phyloP scores from a whole-genome alignment of 2,888 invertebrate genomes.

The Caenorhabditis sp. region DNA sequence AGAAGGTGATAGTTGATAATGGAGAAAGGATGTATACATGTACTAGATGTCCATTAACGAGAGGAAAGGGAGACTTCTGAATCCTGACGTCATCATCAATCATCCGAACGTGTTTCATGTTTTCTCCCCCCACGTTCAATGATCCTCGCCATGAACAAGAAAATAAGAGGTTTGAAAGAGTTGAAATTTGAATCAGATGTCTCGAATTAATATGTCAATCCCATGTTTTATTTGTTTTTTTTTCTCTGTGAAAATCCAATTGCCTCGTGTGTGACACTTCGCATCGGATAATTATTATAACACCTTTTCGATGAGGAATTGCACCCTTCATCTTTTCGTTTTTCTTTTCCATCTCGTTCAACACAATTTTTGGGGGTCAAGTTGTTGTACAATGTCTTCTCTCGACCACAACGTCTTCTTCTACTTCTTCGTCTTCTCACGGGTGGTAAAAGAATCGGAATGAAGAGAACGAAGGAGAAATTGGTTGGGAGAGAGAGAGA shows the following conservation, averaged over 20 bases:
- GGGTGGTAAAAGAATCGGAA: conserved; percentile 52
- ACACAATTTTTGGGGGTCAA: conserved; percentile 62
- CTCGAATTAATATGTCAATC: conserved; percentile 9
- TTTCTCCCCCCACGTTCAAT: neutral
- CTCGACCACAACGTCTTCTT: conserved; percentile 34
- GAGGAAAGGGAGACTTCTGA: conserved; percentile 7
- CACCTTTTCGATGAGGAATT: conserved; percentile 19
- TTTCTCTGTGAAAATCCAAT: neutral
- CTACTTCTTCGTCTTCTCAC: conserved; percentile 35
- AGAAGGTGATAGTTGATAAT: neutral
- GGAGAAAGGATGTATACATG: neutral
- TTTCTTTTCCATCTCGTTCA: conserved; percentile 42
- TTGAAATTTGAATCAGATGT: neutral
- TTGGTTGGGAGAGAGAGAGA: conserved; percentile 23
- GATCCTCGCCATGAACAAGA: conserved; percentile 1
- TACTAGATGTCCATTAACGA: neutral
- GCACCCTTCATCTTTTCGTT: conserved; percentile 31
- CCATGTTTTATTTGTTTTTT: conserved; percentile 9
- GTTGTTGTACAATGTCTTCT: conserved; percentile 57
- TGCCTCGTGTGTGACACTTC: conserved; percentile 22
- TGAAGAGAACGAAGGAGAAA: conserved; percentile 10
- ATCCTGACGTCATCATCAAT: conserved; percentile 40
- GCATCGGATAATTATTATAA: conserved; percentile 31
- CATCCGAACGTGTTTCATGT: conserved; percentile 33
- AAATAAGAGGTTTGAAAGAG: neutral